Base-by-base conservation (phyloP, 2,888 invertebrate genomes). In the Drosophila paramelanica region DNA sequence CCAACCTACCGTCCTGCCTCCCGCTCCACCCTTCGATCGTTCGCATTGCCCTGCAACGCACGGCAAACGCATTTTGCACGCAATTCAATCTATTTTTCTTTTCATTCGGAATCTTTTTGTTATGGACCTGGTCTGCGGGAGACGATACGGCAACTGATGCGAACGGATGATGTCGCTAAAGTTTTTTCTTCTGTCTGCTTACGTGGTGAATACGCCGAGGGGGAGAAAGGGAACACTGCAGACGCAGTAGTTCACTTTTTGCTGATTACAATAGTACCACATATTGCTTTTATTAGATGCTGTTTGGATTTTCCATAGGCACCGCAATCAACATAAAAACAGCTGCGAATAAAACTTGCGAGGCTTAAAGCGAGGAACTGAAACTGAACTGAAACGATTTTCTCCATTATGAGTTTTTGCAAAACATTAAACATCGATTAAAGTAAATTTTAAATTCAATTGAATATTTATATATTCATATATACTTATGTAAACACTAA, bases 31-130 rank as follows among this genome's bases (percentile, higher is more conserved):
- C 42, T 10, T 20, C 14, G 17, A 25, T 27, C 25, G 27, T 42
- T 31, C n/a, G 41, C 14, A 47, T 10, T 52, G 31, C 38, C 36
- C 25, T 31, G 72, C 73, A 61, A 61, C 73, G 70, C 84, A 80
- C 76, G 51, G 67, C 70, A 78, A 80, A 87, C 82, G 82, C 88
- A 89, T 88, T 90, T 89, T 78, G 83, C 90, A 89, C 89, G 88
- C 89, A 88, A 88, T 89, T 90, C 89, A 89, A 89, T 90, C 79
- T 79, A 82, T 79, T 84, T 77, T 79, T 66, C 73, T 74, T 74
- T 83, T 83, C 78, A 83, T 76, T 66, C 52, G 20, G 60, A 75
- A 88, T 77, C 84, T 75, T 78, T 88, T 86, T 83, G 81, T 81
- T 77, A 50, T 58, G 39, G 13, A 58, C 39, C 39, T 33, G 46